These are phyloP conservation scores for Tapirus indicus DNA, from an alignment of 2,797 vertebrate species.

Conservation along the genomic window DNA sequence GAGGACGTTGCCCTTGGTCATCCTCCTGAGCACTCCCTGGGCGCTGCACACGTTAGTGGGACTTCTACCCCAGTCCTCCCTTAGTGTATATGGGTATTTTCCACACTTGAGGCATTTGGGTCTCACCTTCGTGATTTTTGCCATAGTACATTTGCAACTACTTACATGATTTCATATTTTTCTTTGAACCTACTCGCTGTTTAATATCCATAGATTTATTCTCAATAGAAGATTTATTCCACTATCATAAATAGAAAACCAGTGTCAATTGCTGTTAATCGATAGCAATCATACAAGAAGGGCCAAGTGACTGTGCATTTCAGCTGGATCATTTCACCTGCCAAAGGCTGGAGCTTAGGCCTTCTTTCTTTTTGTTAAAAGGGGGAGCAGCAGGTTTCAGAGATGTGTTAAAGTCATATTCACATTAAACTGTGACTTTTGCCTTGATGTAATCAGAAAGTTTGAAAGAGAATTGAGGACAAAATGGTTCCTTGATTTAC, in stretches of 20 bases:
- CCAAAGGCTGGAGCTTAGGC: not conserved
- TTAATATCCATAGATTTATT: not conserved
- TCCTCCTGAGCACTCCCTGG: not conserved
- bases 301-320: not conserved
- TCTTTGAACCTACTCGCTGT: not conserved
- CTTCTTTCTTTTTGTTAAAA: not conserved
- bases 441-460: not conserved
- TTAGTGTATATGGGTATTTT: not conserved
- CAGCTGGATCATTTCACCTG: not conserved
- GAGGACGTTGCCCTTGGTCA: not conserved
- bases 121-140: not conserved
- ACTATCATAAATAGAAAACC: not conserved
- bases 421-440: not conserved
- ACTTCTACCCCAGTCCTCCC: not conserved
- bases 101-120: not conserved
- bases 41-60: fast-evolving
- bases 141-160: not conserved
- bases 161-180: not conserved
- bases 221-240: not conserved
- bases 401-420: not conserved
- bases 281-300: not conserved
- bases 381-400: not conserved
- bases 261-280: not conserved
- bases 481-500: not conserved
- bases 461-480: not conserved